Conservation (phyloP, 2,888 invertebrate genomes). For the Orgyia antiqua region DNA sequence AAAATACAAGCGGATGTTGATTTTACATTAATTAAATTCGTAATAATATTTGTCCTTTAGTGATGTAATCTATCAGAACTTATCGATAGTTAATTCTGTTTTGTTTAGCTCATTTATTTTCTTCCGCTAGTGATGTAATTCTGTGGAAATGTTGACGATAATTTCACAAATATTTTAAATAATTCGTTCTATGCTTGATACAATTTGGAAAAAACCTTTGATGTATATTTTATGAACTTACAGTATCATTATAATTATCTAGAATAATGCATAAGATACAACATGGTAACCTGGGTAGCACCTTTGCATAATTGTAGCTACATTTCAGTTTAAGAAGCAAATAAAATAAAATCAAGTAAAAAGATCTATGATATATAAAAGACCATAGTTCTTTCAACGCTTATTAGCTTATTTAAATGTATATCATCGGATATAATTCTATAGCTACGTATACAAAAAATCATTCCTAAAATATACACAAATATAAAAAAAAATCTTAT, state of each 20-base stretch:
- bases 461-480: conserved; percentile 22
- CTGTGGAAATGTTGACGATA: no score
- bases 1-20: conserved; percentile 62
- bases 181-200: no score
- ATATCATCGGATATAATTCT: conserved; percentile 15
- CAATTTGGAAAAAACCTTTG: conserved; percentile 4
- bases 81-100: no score
- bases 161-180: no score
- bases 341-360: conserved; percentile 21
- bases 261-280: conserved; percentile 44
- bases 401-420: conserved; percentile 21
- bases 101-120: no score
- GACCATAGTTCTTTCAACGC: conserved; percentile 26
- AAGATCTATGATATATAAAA: conserved; percentile 15
- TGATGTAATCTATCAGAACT: no score
- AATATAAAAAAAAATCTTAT: conserved; percentile 21
- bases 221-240: conserved; percentile 15
- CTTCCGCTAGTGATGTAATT: no score
- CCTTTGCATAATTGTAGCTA: conserved; percentile 43
- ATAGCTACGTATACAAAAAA: conserved; percentile 24
- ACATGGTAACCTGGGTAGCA: conserved; percentile 68
- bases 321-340: conserved; percentile 21
- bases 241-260: conserved; percentile 40
- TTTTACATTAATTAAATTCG: conserved; percentile 31
- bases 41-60: conserved; percentile 9